A percentile compares a stretch with the other conserved stretches of the same genome.
These are phyloP conservation scores for Diplazon laetatorius DNA, from an alignment of 2,888 invertebrate genomes.

Conservation along the genomic window DNA sequence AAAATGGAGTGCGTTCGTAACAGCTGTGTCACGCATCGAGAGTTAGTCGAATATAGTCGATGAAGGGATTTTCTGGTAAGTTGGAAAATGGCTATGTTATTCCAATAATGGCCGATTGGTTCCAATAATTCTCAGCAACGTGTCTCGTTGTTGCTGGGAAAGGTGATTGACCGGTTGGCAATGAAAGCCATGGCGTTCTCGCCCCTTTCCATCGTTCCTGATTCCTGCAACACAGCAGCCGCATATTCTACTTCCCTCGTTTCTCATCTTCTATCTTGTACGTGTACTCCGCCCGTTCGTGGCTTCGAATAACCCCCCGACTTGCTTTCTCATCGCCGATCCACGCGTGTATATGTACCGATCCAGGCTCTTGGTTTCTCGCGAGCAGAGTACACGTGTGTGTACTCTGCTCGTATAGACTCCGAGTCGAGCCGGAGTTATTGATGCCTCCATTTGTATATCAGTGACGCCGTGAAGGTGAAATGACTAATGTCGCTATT, in stretches of 20 bases:
- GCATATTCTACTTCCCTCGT: not conserved
- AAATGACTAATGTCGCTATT: constrained; percentile 81
- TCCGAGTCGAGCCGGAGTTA: constrained; percentile 58
- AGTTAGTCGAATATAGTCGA: constrained; percentile 21
- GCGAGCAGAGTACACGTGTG: not conserved
- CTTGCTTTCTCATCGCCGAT: constrained; percentile 10
- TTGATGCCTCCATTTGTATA: constrained; percentile 80
- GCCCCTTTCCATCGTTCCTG: too few species aligned
- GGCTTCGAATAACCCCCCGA: not conserved
- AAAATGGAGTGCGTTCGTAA: constrained; percentile 51
- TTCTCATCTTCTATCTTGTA: constrained; percentile 8
- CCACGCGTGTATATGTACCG: not conserved
- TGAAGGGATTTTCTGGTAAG: too few species aligned
- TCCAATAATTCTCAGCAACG: too few species aligned
- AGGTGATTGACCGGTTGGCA: constrained; percentile 14
- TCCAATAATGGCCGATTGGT: too few species aligned
- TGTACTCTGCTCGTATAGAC: not conserved
- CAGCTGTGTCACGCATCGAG: not conserved
- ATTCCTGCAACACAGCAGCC: not conserved
- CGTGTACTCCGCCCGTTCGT: not conserved
- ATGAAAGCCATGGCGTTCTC: not conserved
- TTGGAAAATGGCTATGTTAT: too few species aligned
- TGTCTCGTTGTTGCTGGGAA: constrained; percentile 22
- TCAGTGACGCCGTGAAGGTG: constrained; percentile 72
- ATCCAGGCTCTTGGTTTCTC: not conserved